These are phyloP conservation scores for Petromus typicus DNA, from an alignment of 2,113 vertebrate genomes.

Conservation along the genomic window DNA sequence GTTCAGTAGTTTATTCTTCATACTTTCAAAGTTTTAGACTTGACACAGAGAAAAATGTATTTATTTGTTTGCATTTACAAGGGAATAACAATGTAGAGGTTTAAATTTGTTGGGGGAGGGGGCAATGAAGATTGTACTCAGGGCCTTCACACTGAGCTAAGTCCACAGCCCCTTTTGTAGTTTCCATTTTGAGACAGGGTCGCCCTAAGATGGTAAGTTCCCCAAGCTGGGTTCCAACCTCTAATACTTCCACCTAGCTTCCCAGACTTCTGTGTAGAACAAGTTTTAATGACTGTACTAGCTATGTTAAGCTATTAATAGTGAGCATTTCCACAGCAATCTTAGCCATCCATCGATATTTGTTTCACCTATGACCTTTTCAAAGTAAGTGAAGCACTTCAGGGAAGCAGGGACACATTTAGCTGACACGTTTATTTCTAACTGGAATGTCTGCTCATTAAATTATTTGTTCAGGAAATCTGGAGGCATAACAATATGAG, in stretches of 20 bases:
- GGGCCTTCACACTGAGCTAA: background rate
- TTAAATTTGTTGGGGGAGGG: background rate
- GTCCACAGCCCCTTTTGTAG: background rate
- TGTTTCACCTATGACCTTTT: background rate
- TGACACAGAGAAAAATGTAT: background rate
- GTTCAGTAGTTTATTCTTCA: background rate
- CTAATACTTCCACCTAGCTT: background rate
- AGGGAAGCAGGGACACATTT: background rate
- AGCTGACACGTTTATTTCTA: background rate
- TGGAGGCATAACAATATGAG: background rate
- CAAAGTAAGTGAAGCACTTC: background rate
- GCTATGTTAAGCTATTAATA: background rate
- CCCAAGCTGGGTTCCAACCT: background rate
- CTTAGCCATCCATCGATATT: background rate
- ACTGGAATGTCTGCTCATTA: background rate
- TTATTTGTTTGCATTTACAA: constrained; percentile 46
- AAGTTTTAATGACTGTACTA: background rate
- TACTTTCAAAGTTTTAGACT: constrained; percentile 25
- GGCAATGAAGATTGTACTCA: background rate
- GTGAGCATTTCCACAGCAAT: background rate
- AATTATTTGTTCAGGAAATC: background rate
- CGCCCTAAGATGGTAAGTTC: background rate
- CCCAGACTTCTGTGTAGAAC: background rate
- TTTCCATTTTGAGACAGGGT: background rate
- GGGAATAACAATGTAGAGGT: background rate